These are phyloP conservation scores for Saguinus oedipus DNA, from an alignment of 2,797 vertebrate genomes.

Conservation along the genomic window DNA sequence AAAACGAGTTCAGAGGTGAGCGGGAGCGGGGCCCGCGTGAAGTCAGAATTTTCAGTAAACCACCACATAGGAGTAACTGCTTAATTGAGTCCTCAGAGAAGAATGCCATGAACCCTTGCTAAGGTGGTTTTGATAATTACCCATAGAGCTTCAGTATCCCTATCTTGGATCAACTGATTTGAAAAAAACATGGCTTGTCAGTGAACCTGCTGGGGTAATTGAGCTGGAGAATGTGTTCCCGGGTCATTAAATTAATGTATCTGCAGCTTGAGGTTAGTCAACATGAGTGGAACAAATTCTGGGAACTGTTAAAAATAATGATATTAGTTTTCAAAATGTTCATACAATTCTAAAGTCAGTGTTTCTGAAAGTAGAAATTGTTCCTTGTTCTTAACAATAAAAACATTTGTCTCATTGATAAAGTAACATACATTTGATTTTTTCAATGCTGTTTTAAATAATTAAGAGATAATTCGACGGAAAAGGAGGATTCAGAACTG, in stretches of 20 bases:
- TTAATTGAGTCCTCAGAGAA: neutral
- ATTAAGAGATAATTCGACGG: slow-evolving; percentile 1
- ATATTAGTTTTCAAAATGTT: slow-evolving; percentile 24
- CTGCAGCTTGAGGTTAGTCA: neutral
- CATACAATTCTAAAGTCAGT: neutral
- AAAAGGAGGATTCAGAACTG: neutral
- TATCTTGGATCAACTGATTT: neutral
- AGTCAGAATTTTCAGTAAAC: slow-evolving; percentile 10
- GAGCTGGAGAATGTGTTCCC: neutral
- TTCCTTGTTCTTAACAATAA: neutral
- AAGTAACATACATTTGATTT: neutral
- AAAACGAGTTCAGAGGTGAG: neutral
- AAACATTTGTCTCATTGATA: neutral
- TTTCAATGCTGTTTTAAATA: slow-evolving; percentile 35
- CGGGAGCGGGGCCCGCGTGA: neutral
- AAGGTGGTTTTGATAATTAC: neutral
- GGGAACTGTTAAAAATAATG: neutral
- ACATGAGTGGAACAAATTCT: neutral
- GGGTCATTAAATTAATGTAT: neutral
- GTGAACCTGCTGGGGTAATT: neutral
- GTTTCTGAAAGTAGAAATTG: slow-evolving; percentile 18
- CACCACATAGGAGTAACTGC: neutral
- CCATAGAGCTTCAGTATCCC: neutral
- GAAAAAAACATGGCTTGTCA: neutral
- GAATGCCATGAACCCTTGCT: neutral